Base-by-base conservation (phyloP, 2,797 vertebrate species). In the Enteromius anoplus region DNA sequence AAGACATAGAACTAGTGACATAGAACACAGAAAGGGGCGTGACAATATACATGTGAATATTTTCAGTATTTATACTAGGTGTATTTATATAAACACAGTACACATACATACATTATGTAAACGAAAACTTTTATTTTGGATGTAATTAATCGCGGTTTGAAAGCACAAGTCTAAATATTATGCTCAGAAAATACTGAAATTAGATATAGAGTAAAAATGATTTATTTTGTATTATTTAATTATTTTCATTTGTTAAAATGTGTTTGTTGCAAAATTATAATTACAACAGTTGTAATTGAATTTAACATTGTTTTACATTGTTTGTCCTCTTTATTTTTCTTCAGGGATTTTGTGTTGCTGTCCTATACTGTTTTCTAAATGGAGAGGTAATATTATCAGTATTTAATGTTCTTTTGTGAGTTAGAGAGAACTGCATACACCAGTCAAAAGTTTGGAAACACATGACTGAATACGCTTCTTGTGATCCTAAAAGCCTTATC, bases 361-460 rank as follows among this genome's bases (percentile, higher is more conserved):
- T 99, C 40, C 93, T 99, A 66, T 99, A 99, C 93, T 99, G 98
- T 90, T 99, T 99, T 87, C 92, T 99, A 80, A 96, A 96, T 9
- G 95, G 94, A 90, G 95, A 96, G 93, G 95, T 95, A 83, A 92
- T 75, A 32, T 29, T 37, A 84, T 77, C 21, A 76, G 4, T 32
- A 62, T 66, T 84, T 9, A 4, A 21, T 4, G 15, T 12, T 6
- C 1, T 47, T 76, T 19, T 11, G 8, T 73, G 15, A 8, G 10
- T 75, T 12, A 53, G 40, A 47, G 7, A 51, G 37, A 72, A 23
- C 32, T 51, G 19, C 7, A 37, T 19, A 66, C 51, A 2, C 29
- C 64, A 66, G 62, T 79, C 4, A 8, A 37, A 53, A 7, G 19
- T 55, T 72, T 55, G 32, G 49, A 75, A 75, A 55, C 12, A 17